phyloP scores from a whole-genome alignment of 2,797 vertebrate genomes.

The Helostoma temminkii region DNA sequence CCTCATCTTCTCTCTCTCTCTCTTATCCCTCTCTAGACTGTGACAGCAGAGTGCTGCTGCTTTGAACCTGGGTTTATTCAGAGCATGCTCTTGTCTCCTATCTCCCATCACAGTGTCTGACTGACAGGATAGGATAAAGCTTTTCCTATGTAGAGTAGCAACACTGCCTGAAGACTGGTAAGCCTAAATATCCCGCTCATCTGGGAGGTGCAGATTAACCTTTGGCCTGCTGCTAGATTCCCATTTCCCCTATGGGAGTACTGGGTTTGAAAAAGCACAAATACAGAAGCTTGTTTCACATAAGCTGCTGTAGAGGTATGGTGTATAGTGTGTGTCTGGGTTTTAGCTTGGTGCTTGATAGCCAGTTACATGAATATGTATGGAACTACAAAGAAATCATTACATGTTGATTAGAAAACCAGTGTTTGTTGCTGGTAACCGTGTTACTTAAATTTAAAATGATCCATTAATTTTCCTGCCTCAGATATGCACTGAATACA shows the following conservation, averaged over 20 bases:
- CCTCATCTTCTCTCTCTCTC: neutral
- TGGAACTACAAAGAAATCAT: conserved; percentile 15
- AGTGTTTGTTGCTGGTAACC: neutral
- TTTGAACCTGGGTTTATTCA: conserved; percentile 65
- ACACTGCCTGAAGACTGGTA: conserved; percentile 54
- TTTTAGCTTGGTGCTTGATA: conserved; percentile 26
- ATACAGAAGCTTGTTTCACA: neutral
- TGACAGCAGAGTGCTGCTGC: conserved; percentile 35
- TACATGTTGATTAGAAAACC: conserved; percentile 12
- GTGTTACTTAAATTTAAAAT: conserved; percentile 16
- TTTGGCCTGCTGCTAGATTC: conserved; percentile 49
- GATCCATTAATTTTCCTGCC: conserved; percentile 25
- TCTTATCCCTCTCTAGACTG: conserved; percentile 18
- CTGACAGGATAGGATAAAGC: conserved; percentile 62
- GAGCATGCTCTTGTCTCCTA: conserved; percentile 67
- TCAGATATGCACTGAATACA: neutral
- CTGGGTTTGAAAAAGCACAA: conserved; percentile 33
- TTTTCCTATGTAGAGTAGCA: conserved; percentile 62
- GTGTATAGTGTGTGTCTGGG: conserved; percentile 21
- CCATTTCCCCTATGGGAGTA: conserved; percentile 37
- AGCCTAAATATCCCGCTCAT: conserved; percentile 63
- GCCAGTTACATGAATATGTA: conserved; percentile 28
- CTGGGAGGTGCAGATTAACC: conserved; percentile 59
- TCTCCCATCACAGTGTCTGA: conserved; percentile 56
- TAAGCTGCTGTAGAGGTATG: conserved; percentile 33